Base-by-base conservation (phyloP, 1,140 invertebrate genomes). In the Galleria mellonella region DNA sequence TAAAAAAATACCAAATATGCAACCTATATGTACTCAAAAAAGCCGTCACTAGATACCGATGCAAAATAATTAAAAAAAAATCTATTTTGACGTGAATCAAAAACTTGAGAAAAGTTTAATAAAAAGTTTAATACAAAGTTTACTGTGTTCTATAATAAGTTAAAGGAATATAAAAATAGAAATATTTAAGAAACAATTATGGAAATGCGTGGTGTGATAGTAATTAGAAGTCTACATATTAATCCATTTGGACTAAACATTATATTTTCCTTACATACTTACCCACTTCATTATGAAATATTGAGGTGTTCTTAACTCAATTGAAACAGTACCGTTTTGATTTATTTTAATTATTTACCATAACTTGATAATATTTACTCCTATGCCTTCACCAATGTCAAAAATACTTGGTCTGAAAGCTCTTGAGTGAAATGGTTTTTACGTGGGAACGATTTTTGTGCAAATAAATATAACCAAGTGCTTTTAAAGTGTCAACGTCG, bases 371-470 rank as follows among this genome's bases (percentile, higher is more conserved):
- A 41, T n/a, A 36, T 49, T 49, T 40, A 15, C 12, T 48, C 37
- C 43, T 43, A 37, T 47, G 33, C 31, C 32, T 49, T 36, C 47
- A 31, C 31, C 29, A 31, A 44, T 46, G 29, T 50, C 35, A 43
- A 50, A 59, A 66, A 59, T 56, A 74, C 66, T 71, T 81, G 72
- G 78, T 83, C 65, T 83, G 78, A 83, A 85, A 83, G 79, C 79
- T 75, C 68, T 78, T 78, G 82, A 83, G 82, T 85, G 82, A 85
- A 83, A 85, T 85, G 82, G 82, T 85, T 85, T 85, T 85, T 85
- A 85, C 82, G 82, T 85, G 82, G 82, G 82, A 85, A 85, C 77
- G 82, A 85, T 85, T 85, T 85, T 85, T 85, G 79, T 83, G 82
- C 77, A 69, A 67, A 45, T 66, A 78, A 75, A 66, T 56, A 55